Conservation (phyloP, 2,797 vertebrate genomes). For the Diglossa cyanea region DNA sequence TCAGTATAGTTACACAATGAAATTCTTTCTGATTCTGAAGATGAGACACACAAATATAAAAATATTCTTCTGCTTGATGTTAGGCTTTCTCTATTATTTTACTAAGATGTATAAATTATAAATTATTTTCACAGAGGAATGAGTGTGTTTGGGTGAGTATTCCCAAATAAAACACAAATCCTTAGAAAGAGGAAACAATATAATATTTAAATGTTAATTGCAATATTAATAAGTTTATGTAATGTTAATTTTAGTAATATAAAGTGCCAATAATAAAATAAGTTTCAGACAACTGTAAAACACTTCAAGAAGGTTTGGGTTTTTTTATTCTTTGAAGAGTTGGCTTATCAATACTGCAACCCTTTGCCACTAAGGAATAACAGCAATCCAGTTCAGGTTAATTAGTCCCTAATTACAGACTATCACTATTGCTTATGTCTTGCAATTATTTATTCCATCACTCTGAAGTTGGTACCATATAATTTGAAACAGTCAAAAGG, state of each 20-base stretch:
- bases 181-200: neutral
- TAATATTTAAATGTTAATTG: neutral
- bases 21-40: neutral
- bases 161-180: neutral
- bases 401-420: slow-evolving; percentile 64
- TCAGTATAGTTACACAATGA: neutral
- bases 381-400: slow-evolving; percentile 33
- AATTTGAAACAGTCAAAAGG: neutral
- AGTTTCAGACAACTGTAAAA: neutral
- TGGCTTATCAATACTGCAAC: neutral
- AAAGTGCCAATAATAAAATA: neutral
- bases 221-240: neutral
- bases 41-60: neutral
- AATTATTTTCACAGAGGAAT: neutral
- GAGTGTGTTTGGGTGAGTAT: neutral
- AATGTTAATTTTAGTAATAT: neutral
- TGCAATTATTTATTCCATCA: slow-evolving; percentile 27
- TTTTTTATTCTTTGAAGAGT: neutral
- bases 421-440: slow-evolving; percentile 9
- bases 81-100: neutral
- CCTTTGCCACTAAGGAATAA: slow-evolving; percentile 41
- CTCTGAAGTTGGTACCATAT: neutral
- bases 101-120: neutral
- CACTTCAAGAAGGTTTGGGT: neutral
- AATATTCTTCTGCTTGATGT: neutral